Conservation (phyloP, 2,797 vertebrate genomes). For the Rhadinocentrus ornatus region DNA sequence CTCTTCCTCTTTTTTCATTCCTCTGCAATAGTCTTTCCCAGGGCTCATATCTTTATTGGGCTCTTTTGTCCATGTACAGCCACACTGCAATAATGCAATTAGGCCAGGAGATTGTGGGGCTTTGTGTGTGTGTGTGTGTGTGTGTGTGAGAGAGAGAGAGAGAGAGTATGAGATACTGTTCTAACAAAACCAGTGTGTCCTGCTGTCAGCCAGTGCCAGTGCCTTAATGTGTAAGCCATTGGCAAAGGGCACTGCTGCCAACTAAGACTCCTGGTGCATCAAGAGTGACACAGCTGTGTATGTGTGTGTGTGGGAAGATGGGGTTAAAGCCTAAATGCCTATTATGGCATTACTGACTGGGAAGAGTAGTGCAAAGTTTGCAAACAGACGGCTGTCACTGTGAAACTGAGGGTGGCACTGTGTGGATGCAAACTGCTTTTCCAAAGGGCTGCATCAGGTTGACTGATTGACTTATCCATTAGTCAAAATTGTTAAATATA, state of each 20-base stretch:
- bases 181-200: conserved; percentile 85
- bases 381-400: conserved; percentile 54
- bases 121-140: conserved; percentile 79
- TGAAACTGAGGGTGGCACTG: conserved; percentile 69
- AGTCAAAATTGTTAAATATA: conserved; percentile 50
- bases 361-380: conserved; percentile 49
- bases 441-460: conserved; percentile 46
- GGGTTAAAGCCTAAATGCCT: conserved; percentile 45
- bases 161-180: conserved; percentile 76
- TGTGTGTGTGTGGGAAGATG: conserved; percentile 26
- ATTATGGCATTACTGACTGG: conserved; percentile 48
- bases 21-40: conserved; percentile 74
- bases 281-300: conserved; percentile 33
- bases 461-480: conserved; percentile 46
- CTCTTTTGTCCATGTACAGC: conserved; percentile 87
- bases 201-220: conserved; percentile 80
- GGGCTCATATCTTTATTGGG: conserved; percentile 92
- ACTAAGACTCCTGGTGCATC: conserved; percentile 39
- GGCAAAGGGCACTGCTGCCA: conserved; percentile 52
- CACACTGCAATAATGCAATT: conserved; percentile 87
- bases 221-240: conserved; percentile 84
- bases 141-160: conserved; percentile 93
- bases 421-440: conserved; percentile 51
- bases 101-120: conserved; percentile 85
- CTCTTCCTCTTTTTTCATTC: conserved; percentile 74